Evolutionary conservation across 2,797 vertebrate genomes (phyloP), one percentile per base, ranked within the genome.

Genomic region (Rhinella marina): DNA sequence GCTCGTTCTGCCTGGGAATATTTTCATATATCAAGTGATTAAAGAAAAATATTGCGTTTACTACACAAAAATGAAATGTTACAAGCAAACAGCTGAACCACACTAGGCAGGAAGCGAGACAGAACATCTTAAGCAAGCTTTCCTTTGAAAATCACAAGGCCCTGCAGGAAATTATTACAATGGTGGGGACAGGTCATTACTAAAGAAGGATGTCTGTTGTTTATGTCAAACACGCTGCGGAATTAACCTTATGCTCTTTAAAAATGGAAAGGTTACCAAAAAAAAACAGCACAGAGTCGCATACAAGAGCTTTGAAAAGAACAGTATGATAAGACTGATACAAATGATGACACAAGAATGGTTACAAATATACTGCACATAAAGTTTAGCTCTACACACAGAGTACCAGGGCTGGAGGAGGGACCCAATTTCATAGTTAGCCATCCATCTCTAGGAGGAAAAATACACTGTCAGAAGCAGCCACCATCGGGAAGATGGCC

Each of bases 91-190:
- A 23, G 7, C 79, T 76, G 73, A 29, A 57, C 41, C 41, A 41
- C 32, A 59, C 79, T 78, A 50, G 72, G 13, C 79, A 86, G 88
- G 88, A 89, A 86, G 64, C 62, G 48, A 23, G 8, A n/a, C 9
- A 68, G 27, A 76, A 86, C 84, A 82, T 89, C 80, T 86, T 86
- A 86, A 86, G 80, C 72, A 72, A 72, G 61, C 57, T 48, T 77
- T 86, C 56, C 80, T 86, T 77, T 86, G 32, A 82, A 21, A 86
- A 13, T 56, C 62, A 80, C 64, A 84, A 86, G 76, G 87, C 82
- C 79, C 87, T 75, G 89, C 90, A 92, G 91, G 92, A 93, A 92
- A 84, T 85, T 59, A 92, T 91, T 48, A 93, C 91, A 92, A 92
- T 92, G 89, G 90, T 82, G 90, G 91, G 90, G 91, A 91, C 89